Conservation (phyloP, 2,113 vertebrate genomes). For the Takifugu flavidus region DNA sequence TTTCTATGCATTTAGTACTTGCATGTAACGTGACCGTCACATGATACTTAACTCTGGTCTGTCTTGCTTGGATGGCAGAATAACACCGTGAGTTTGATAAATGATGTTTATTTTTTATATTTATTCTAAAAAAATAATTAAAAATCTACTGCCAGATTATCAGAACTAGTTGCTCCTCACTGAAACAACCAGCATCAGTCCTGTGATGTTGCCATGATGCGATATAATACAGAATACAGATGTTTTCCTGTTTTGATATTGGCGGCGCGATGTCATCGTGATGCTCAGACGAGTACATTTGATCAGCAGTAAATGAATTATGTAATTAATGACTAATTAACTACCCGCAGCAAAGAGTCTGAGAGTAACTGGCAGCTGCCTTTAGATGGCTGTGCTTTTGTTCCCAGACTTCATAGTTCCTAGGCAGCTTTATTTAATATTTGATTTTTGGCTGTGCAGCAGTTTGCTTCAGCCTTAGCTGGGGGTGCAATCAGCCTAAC, state of each 20-base stretch:
- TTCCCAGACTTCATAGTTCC: background rate
- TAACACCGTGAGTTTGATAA: too few species aligned
- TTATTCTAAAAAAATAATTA: too few species aligned
- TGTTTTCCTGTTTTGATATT: background rate
- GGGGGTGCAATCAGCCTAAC: slow-evolving; percentile 14
- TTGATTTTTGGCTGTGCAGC: slow-evolving; percentile 13
- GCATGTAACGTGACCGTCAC: slow-evolving; percentile 15
- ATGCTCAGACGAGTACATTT: slow-evolving; percentile 23
- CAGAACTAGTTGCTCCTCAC: too few species aligned
- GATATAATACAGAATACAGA: too few species aligned
- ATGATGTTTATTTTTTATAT: too few species aligned
- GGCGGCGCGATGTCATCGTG: slow-evolving; percentile 21
- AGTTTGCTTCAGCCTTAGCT: slow-evolving; percentile 25
- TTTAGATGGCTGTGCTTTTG: slow-evolving; percentile 40
- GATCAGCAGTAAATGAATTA: slow-evolving; percentile 22
- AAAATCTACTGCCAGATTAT: too few species aligned
- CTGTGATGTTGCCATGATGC: slow-evolving; percentile 40
- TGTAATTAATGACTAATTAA: slow-evolving; percentile 32
- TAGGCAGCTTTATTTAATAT: background rate
- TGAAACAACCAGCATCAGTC: too few species aligned
- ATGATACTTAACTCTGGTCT: slow-evolving; percentile 2
- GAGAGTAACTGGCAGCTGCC: slow-evolving; percentile 18
- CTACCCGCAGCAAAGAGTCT: slow-evolving; percentile 28
- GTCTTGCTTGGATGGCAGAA: too few species aligned
- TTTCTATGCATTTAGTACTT: slow-evolving; percentile 16